phyloP scores from a whole-genome alignment of 1,140 invertebrate genomes.

The Drosophila burlai region DNA sequence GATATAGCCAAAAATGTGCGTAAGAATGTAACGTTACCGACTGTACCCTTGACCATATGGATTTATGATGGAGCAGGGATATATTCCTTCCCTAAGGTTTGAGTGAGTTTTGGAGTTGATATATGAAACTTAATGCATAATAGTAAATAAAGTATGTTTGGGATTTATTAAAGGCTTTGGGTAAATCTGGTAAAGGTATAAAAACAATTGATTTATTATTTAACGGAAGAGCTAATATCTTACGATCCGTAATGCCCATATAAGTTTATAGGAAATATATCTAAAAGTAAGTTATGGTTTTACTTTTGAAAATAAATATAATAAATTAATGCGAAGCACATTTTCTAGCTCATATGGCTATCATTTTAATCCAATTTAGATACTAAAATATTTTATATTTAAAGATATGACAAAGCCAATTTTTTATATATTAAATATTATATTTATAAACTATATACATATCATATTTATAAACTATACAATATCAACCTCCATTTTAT shows the following conservation, averaged over 20 bases:
- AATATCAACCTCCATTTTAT: neutral
- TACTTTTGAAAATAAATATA: neutral
- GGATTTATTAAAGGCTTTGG: neutral
- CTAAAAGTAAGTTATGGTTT: neutral
- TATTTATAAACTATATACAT: neutral
- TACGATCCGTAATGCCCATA: neutral
- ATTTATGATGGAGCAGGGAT: slow-evolving; percentile 28
- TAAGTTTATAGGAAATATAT: neutral
- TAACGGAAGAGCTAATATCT: neutral
- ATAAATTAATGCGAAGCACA: neutral
- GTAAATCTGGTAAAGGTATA: neutral
- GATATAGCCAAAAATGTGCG: too few species aligned
- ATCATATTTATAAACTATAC: too few species aligned
- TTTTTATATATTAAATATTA: neutral
- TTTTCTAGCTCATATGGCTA: neutral
- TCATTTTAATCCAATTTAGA: neutral
- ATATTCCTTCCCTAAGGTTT: slow-evolving; percentile 26
- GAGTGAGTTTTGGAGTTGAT: neutral
- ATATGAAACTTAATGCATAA: too few species aligned
- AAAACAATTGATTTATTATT: neutral
- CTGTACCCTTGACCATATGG: too few species aligned
- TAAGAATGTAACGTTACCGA: too few species aligned
- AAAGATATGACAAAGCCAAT: neutral
- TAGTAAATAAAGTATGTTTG: neutral
- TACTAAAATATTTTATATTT: neutral